Evolutionary conservation across 2,797 vertebrate genomes (phyloP).

Genomic region (Pempheris klunzingeri): DNA sequence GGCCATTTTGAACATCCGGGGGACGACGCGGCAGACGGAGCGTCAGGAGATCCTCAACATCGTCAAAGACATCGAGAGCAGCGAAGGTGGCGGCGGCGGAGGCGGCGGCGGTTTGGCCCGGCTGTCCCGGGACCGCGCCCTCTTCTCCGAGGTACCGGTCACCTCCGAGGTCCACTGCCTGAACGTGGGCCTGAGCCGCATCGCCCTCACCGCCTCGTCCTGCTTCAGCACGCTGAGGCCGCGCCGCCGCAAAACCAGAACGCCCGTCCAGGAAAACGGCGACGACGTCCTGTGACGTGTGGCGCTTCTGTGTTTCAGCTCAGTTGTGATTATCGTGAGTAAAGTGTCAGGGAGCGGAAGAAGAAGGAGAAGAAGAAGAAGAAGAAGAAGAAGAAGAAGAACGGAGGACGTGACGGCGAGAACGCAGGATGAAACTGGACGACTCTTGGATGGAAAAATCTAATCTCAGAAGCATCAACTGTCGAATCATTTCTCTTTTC

Average conservation of each 20-base stretch:
- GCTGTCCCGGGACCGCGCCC: slow-evolving; percentile 78
- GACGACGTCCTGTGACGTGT: slow-evolving; percentile 76
- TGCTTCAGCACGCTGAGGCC: slow-evolving; percentile 76
- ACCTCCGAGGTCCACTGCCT: slow-evolving; percentile 88
- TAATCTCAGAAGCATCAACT: not conserved
- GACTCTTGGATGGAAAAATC: too few relatives aligned
- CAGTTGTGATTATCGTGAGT: not conserved
- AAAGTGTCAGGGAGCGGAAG: too few relatives aligned
- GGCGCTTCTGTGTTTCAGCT: not conserved
- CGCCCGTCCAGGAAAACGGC: slow-evolving; percentile 55
- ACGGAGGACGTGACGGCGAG: not conserved
- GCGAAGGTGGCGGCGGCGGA: slow-evolving; percentile 46
- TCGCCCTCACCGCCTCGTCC: slow-evolving; percentile 84
- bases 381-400: not conserved
- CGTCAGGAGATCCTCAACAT: slow-evolving; percentile 92
- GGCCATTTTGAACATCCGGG: slow-evolving; percentile 90
- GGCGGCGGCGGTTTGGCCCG: slow-evolving; percentile 29
- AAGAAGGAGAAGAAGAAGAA: not conserved
- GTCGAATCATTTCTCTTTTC: not conserved
- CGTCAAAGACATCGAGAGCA: slow-evolving; percentile 88
- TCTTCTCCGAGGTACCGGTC: slow-evolving; percentile 90
- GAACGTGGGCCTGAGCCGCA: slow-evolving; percentile 85
- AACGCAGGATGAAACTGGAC: not conserved
- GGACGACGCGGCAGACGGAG: slow-evolving; percentile 84
- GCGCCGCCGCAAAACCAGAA: slow-evolving; percentile 61